Base-by-base conservation (phyloP, 2,113 vertebrate species). In the Nycticorax nycticorax region DNA sequence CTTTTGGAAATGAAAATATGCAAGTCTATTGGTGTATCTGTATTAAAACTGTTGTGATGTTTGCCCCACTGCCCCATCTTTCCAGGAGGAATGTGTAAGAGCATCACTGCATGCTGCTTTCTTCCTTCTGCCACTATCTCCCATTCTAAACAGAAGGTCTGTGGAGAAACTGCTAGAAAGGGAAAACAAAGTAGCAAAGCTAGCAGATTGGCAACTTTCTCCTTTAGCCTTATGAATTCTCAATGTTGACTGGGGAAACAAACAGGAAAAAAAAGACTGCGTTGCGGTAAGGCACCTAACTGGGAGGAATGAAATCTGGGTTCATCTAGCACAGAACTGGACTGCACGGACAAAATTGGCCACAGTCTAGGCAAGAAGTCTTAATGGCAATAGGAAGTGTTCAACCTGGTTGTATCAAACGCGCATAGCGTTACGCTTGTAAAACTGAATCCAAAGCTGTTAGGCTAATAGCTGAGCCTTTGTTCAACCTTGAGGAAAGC, bases 371-470 rank as follows among this genome's bases (percentile, higher is more conserved):
- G 21, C 68, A 77, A 76, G 76, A 68, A 52, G 17, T 16, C 18
- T 41, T 69, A 33, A 47, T 24, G 50, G 35, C n/a, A 52, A 5
- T 8, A 47, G 57, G 37, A 80, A 41, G 8, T 0, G 3, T 59
- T 76, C 28, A 50, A 2, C 7, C 14, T 68, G 27, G 33, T 22
- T 43, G 14, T 73, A 16, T 56, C 43, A 59, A 37, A 33, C 3
- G 2, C 5, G 3, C 5, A 0, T 10, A 3, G 12, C 4, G 6
- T 52, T 37, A 55, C 9, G 7, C 27, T 23, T 37, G 45, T 41
- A 32, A 81, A 73, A 37, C 32, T 30, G 64, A 78, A 56, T 60
- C 21, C 13, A 27, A 52, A 66, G 23, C 35, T 62, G 3, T 21
- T 39, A 28, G 10, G 33, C 18, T 57, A 32, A 20, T 17, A 39